A percentile compares a stretch with the other conserved stretches of the same genome.
Evolutionary conservation across 2,113 vertebrate genomes (phyloP).

Genomic region (Cynoglossus semilaevis): DNA sequence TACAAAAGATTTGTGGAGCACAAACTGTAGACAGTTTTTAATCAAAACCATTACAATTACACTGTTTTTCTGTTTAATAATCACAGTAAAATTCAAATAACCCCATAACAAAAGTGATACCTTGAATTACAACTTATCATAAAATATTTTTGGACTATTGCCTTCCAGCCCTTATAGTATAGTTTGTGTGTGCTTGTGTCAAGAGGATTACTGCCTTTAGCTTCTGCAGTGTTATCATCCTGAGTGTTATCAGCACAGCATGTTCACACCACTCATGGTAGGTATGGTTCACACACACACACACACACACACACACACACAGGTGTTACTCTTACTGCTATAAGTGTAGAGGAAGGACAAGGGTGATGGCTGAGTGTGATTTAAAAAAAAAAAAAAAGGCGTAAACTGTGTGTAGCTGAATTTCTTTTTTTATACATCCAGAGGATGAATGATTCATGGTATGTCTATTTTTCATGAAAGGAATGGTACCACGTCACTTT

Average conservation of each 20-base stretch:
- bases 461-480: too few species aligned
- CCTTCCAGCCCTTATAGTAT: too few species aligned
- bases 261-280: constrained; percentile 13
- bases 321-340: constrained; percentile 16
- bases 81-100: too few species aligned
- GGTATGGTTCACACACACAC: constrained; percentile 1
- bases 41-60: too few species aligned
- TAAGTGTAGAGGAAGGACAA: neutral
- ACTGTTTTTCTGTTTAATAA: too few species aligned
- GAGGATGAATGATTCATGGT: too few species aligned
- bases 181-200: neutral
- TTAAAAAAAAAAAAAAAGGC: neutral
- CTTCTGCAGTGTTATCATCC: neutral
- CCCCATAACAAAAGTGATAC: too few species aligned
- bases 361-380: constrained; percentile 1
- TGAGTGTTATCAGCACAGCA: constrained; percentile 5
- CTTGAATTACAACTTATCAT: too few species aligned
- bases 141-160: too few species aligned
- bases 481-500: too few species aligned
- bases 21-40: too few species aligned
- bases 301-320: constrained; percentile 16
- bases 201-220: neutral
- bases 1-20: too few species aligned
- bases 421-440: constrained; percentile 1
- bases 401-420: neutral